Base-by-base conservation (phyloP, 92 coral and sea anemone genomes). In the Porites evermanni region DNA sequence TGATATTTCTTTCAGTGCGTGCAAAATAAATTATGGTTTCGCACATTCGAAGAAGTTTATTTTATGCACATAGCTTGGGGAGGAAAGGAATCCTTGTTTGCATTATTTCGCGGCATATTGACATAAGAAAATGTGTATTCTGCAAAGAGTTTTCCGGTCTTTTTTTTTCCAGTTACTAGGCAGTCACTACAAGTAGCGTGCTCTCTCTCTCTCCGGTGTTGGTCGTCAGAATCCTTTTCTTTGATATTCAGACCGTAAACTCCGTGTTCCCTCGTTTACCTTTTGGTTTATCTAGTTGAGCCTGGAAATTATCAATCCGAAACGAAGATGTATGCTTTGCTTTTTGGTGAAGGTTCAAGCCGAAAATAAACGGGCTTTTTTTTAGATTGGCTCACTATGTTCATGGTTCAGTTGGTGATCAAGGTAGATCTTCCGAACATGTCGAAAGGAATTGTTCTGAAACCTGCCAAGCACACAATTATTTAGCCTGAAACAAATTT, bases 401-500 rank as follows among this genome's bases (percentile, higher is more conserved):
- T 32, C 47, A 32, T 13, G 61, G 47, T 8, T 70, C 32, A 12
- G 61, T 73, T 38, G 47, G 47, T 18, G 13, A 47, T 9, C 59
- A 21, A 21, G 64, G n/a, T 24, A n/a, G 60, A 38, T 6, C 47
- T 38, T 38, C 47, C 47, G 47, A 38, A 38, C 47, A 38, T 29
- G 51, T 51, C 60, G 78, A 72, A 51, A 18, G 70, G 44, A 64
- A 65, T 54, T 61, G 60, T 64, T 38, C 53, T 29, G 23, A 17
- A 59, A 29, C 26, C 73, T 12, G 72, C 51, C 80, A 70, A 70
- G 70, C 56, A 50, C 81, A 77, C 86, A 81, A 71, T 81, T 81
- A 64, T 73, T 83, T 85, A 71, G 88, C 76, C 74, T 87, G 87
- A 90, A 80, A 74, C 81, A 75, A 87, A 86, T 86, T 86, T 74